phyloP scores from a whole-genome alignment of 2,797 vertebrate genomes.

The Benthosema pterotum region DNA sequence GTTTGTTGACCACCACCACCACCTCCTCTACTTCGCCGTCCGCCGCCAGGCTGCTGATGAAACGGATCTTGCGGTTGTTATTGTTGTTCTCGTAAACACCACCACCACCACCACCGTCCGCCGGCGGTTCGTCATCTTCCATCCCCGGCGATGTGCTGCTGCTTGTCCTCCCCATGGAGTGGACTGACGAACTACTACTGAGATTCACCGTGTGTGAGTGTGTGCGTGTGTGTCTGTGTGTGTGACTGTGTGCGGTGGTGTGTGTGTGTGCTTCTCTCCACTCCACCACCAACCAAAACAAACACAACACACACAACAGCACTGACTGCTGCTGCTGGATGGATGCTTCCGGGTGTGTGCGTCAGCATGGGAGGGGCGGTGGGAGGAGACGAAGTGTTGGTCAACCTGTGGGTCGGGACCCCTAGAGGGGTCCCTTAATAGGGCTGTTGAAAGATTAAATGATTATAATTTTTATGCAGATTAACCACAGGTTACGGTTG shows the following conservation, averaged over 20 bases:
- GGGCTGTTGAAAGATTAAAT: too few species aligned
- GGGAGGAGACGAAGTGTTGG: slow-evolving; percentile 19
- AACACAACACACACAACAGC: slow-evolving; percentile 56
- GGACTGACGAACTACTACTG: too few species aligned
- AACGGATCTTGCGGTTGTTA: slow-evolving; percentile 57
- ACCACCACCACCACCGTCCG: slow-evolving; percentile 8
- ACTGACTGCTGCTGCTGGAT: slow-evolving; percentile 14
- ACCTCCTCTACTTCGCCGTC: slow-evolving; percentile 67
- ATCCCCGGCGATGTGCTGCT: slow-evolving; percentile 59
- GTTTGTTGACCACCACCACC: slow-evolving; percentile 18
- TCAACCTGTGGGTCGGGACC: too few species aligned
- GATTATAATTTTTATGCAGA: too few species aligned
- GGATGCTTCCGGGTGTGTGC: slow-evolving; percentile 77
- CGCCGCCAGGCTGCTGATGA: slow-evolving; percentile 59
- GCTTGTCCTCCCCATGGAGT: slow-evolving; percentile 63
- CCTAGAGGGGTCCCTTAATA: too few species aligned
- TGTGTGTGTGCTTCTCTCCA: slow-evolving; percentile 7
- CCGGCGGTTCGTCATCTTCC: slow-evolving; percentile 74
- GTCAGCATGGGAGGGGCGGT: slow-evolving; percentile 28
- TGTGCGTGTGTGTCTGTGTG: too few species aligned
- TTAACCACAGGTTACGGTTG: too few species aligned
- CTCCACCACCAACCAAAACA: slow-evolving; percentile 73
- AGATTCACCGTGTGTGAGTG: slow-evolving; percentile 49
- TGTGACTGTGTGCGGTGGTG: too few species aligned
- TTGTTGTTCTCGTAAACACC: slow-evolving; percentile 44